Base-by-base conservation (phyloP, 2,888 invertebrate genomes). In the Stratiomys singularior region DNA sequence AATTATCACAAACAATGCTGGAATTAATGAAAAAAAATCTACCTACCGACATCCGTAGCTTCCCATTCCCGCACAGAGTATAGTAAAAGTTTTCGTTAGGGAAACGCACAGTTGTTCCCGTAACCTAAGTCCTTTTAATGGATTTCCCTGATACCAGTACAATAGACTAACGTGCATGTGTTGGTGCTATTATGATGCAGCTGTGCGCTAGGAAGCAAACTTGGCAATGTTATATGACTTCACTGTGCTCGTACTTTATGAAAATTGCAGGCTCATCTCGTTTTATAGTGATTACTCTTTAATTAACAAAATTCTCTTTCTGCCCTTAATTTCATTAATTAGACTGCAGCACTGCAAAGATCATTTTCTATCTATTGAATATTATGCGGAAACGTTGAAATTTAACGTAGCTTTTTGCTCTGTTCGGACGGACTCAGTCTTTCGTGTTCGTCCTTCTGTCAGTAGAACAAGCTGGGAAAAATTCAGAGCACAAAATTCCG, bases 261-360 rank as follows among this genome's bases (percentile, higher is more conserved):
- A 56, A 52, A 72, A 72, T 52, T 72, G 71, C 71, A 25, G 71
- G 71, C 71, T 72, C 71, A 72, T 72, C 71, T 69, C 27, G 18
- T 56, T 69, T 46, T 44, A 46, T 23, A 23, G 23, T 46, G 47
- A 69, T 46, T 72, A 46, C 52, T 25, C 71, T 52, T 52, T 72
- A 72, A 72, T 72, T 72, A 72, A 52, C 52, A 27, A 56, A 72
- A 72, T 72, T 72, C 71, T 56, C 71, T 52, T 72, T 46, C 27
- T 28, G 71, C 28, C 27, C 56, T 72, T 72, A 72, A 72, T 72
- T 72, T 52, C 28, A 28, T 72, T 72, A 72, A 72, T 72, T 72
- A 72, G 71, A 72, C 71, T 72, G 71, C 71, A 72, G 71, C 27
- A 56, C 71, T 56, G 71, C 27, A 72, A 56, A 56, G 71, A 72